Evolutionary conservation across 2,888 invertebrate species (phyloP).

Genomic region (Metacarcinus magister): DNA sequence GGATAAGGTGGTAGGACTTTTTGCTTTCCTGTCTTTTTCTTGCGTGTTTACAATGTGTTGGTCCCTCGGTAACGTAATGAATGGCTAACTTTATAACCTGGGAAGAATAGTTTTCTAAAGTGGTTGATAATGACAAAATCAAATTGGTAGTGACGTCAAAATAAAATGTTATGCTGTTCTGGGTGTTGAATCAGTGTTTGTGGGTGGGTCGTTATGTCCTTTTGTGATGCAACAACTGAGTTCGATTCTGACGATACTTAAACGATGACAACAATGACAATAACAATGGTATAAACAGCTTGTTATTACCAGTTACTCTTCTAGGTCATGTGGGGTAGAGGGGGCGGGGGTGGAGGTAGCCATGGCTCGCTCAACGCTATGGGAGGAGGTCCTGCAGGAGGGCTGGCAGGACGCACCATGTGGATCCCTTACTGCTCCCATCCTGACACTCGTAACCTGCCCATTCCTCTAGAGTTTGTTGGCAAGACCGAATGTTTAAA

Average conservation of each 20-base stretch:
- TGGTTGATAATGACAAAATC: not conserved
- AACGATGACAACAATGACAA: too few relatives aligned
- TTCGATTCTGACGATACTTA: too few relatives aligned
- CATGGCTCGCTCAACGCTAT: not conserved
- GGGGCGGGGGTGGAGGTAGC: conserved; percentile 3
- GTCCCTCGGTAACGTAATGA: too few relatives aligned
- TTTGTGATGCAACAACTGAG: too few relatives aligned
- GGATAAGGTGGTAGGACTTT: not conserved
- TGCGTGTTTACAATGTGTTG: too few relatives aligned
- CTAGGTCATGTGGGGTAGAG: conserved; percentile 20
- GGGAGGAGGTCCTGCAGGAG: not conserved
- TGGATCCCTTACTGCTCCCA: conserved; percentile 69
- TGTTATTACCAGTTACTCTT: not conserved
- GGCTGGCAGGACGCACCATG: conserved; percentile 4
- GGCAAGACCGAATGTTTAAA: conserved; percentile 73
- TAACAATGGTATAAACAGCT: too few relatives aligned
- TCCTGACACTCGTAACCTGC: conserved; percentile 49
- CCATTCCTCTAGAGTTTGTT: conserved; percentile 60
- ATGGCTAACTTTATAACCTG: too few relatives aligned
- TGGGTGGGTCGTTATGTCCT: not conserved
- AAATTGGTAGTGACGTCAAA: not conserved
- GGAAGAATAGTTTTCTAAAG: too few relatives aligned
- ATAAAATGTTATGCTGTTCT: not conserved
- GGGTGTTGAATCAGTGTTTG: not conserved
- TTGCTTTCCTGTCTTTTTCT: too few relatives aligned